These are phyloP conservation scores for Mormyrus proboscirostris DNA, from an alignment of 2,797 vertebrate species.

Conservation along the genomic window DNA sequence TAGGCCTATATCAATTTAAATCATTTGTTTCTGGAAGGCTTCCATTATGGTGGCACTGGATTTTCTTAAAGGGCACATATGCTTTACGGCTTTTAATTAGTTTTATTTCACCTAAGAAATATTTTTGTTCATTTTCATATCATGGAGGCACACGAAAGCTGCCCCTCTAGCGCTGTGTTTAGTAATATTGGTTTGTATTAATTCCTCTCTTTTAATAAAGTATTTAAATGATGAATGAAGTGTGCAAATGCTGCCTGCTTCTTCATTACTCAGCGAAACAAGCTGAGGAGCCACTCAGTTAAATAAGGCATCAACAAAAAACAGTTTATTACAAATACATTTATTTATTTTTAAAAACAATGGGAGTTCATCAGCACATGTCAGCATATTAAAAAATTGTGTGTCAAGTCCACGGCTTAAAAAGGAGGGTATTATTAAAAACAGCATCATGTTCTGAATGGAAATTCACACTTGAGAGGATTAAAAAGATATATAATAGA, in stretches of 20 bases:
- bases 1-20: background rate
- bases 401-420: background rate
- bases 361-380: background rate
- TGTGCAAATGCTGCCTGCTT: background rate
- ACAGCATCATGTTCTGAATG: background rate
- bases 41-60: background rate
- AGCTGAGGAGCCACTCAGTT: background rate
- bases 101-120: background rate
- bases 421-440: background rate
- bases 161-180: background rate
- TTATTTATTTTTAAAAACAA: background rate
- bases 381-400: background rate
- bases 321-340: background rate
- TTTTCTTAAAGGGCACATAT: background rate
- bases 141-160: background rate
- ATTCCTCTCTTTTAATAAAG: background rate
- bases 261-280: background rate
- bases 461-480: background rate
- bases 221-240: background rate
- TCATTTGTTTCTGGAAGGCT: background rate
- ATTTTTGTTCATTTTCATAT: background rate
- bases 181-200: background rate
- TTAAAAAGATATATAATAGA: conserved; percentile 2
- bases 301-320: background rate
- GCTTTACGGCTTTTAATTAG: background rate